Evolutionary conservation across 2,797 vertebrate species (phyloP).

Genomic region (Coluber constrictor): DNA sequence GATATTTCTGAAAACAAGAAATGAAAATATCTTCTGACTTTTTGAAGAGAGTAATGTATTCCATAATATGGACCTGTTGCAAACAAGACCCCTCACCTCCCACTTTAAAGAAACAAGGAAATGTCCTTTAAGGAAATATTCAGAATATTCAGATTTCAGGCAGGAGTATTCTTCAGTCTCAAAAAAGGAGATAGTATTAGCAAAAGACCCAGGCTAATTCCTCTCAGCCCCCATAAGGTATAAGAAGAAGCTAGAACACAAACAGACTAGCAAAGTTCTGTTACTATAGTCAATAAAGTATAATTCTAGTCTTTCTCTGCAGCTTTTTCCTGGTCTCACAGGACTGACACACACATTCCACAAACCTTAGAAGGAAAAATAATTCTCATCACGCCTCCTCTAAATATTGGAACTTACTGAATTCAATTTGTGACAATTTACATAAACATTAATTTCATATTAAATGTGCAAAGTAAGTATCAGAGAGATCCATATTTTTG

Average conservation of each 20-base stretch:
- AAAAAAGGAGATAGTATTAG: not conserved
- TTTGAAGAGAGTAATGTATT: not conserved
- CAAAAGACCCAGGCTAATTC: not conserved
- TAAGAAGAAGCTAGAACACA: not conserved
- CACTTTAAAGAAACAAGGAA: not conserved
- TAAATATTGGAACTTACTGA: not conserved
- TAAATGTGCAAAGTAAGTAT: not conserved
- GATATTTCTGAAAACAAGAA: not conserved
- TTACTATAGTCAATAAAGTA: not conserved
- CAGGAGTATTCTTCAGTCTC: not conserved
- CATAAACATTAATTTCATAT: not conserved
- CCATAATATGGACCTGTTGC: not conserved
- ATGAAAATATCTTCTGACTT: not conserved
- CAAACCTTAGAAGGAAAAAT: not conserved
- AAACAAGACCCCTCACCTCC: not conserved
- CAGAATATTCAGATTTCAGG: not conserved
- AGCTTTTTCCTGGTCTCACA: not conserved
- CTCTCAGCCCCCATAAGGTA: not conserved
- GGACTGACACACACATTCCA: not conserved
- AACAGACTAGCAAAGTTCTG: not conserved
- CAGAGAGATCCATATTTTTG: not conserved
- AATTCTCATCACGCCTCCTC: not conserved
- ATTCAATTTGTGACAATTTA: not conserved
- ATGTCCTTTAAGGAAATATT: not conserved
- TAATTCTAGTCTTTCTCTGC: not conserved